These are phyloP conservation scores for Stictocephala bisonia DNA, from an alignment of 2,888 invertebrate genomes.

Conservation along the genomic window DNA sequence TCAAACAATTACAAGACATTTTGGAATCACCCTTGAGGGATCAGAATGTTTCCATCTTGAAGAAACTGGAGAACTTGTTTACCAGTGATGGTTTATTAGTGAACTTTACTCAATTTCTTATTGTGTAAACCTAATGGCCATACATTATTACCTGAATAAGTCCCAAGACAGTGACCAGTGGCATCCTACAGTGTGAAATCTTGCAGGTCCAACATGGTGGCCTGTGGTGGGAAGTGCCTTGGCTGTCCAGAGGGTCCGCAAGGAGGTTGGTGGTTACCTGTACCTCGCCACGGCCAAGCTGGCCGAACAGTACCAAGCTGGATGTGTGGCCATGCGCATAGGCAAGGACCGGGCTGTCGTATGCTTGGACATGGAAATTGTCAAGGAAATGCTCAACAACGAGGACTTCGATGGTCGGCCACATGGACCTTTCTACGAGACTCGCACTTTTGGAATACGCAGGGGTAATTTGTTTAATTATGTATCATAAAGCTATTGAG, in stretches of 20 bases:
- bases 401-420: slow-evolving; percentile 85
- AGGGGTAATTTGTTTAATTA: slow-evolving; percentile 65
- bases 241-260: slow-evolving; percentile 73
- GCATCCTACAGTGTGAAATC: no score
- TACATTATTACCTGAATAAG: no score
- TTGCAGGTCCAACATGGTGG: slow-evolving; percentile 75
- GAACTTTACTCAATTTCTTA: no score
- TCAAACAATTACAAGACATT: no score
- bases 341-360: slow-evolving; percentile 82
- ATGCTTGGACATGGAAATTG: slow-evolving; percentile 74
- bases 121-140: no score
- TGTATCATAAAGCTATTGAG: neutral
- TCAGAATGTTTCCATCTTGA: no score
- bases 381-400: slow-evolving; percentile 79
- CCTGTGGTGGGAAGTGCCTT: slow-evolving; percentile 82
- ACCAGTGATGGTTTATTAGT: no score
- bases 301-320: slow-evolving; percentile 70
- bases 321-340: slow-evolving; percentile 77
- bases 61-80: no score
- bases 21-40: no score
- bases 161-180: no score
- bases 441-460: slow-evolving; percentile 79
- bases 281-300: slow-evolving; percentile 76
- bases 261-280: slow-evolving; percentile 72
- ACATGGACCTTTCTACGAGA: slow-evolving; percentile 75